Base-by-base conservation (phyloP, 2,888 invertebrate genomes). In the Carterocephalus palaemon region DNA sequence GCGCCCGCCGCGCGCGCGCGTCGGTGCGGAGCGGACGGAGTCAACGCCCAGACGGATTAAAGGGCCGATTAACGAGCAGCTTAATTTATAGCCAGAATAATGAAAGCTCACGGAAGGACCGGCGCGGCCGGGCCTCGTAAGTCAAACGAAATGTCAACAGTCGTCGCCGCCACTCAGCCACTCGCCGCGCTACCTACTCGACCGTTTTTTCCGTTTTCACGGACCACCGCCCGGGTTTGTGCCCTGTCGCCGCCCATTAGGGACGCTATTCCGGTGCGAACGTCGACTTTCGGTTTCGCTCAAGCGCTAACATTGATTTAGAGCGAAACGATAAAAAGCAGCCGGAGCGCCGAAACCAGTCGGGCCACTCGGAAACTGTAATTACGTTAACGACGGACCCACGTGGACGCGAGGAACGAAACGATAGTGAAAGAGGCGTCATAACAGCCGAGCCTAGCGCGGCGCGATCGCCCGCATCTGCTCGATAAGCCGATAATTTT, bases 241-340 rank as follows among this genome's bases (percentile, higher is more conserved):
- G 40, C 53, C 52, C 46, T 52, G 34, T 49, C 47, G 37, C 47
- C 40, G 43, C 43, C 43, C 47, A 46, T 59, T 60, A 66, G 52
- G 60, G 60, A 61, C 57, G 60, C 57, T 62, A 62, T 71, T 75
- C 62, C 68, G 56, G 51, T 57, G 62, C 20, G 9, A 34, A 10
- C 32, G 8, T 71, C 70, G 62, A 88, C 89, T 89, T 89, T 88
- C 88, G 80, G 84, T 89, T 89, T 89, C 79, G 79, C 75, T 71
- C 64, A 70, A 69, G 65, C 62, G 62, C 66, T 64, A 64, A 69
- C 62, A 64, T 69, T 66, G 70, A 78, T 75, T 75, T 74, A 72
- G 72, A 72, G 64, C 63, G 65, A 60, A 58, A 49, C 60, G 60
- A 70, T 69, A 71, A 72, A 73, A 71, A 67, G 58, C 57, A 67